Evolutionary conservation across 2,888 invertebrate genomes (phyloP), one percentile per base, ranked within the genome.

Genomic region (Euspilapteryx auroguttella): DNA sequence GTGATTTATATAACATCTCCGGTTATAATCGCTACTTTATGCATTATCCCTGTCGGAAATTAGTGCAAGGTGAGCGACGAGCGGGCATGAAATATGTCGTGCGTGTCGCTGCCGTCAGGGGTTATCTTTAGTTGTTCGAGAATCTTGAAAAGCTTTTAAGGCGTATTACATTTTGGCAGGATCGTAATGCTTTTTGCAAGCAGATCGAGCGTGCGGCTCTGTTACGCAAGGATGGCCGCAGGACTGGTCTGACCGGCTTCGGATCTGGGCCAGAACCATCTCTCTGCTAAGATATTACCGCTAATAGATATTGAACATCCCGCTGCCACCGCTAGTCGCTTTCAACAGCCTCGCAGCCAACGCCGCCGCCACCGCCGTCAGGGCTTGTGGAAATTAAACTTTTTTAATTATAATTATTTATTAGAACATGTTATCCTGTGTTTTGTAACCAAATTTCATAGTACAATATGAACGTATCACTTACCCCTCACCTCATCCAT

Each of bases 251-350:
- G 44, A 73, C 75, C 71, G 69, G 75, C 59, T 58, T 35, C 47
- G 44, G 54, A 73, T 55, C 66, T 71, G 68, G 73, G 73, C 56
- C 73, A 73, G 62, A 63, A 50, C 51, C 69, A 71, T 73, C 68
- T 65, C 64, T 55, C 55, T 43, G 49, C 55, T 58, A 58, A 63
- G 49, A 61, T 66, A 65, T 62, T 57, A 57, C 63, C 53, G 54
- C 62, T 66, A 68, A 69, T 73, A 73, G 66, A 71, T 68, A 64
- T 57, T 61, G 54, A 55, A 50, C 54, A 42, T n/a, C n/a, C n/a
- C n/a, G n/a, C n/a, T n/a, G n/a, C n/a, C 40, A 27, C 31, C 21
- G 29, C 27, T 29, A 15, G 23, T 10, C 14, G 12, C 17, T 13
- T 15, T 11, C 23, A 9, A 14, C 25, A 12, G 13, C 27, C 12